Evolutionary conservation across 2,888 invertebrate species (phyloP).

Genomic region (Morpho helenor): DNA sequence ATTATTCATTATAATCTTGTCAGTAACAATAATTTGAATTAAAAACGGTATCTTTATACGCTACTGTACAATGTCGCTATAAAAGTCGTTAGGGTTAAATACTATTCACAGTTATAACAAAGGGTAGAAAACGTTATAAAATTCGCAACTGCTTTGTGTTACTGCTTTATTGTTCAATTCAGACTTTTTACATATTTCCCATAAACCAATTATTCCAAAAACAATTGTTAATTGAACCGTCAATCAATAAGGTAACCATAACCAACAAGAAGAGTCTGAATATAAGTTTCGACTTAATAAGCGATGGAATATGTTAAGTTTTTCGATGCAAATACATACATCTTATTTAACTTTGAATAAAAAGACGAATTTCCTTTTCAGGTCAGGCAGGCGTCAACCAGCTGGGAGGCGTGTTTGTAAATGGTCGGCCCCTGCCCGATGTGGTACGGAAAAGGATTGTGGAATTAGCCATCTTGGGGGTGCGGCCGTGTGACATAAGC

Average conservation of each 20-base stretch:
- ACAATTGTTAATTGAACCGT: background rate
- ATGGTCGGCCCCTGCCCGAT: conserved; percentile 97
- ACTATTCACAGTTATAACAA: too few relatives aligned
- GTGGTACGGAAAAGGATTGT: conserved; percentile 96
- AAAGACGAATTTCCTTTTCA: conserved; percentile 50
- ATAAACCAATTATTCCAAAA: too few relatives aligned
- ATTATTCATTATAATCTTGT: too few relatives aligned
- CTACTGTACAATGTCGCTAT: too few relatives aligned
- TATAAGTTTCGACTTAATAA: conserved; percentile 13
- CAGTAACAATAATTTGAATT: too few relatives aligned
- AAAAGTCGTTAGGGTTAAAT: too few relatives aligned
- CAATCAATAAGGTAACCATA: conserved; percentile 8
- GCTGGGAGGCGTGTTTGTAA: conserved; percentile 97
- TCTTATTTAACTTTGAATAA: conserved; percentile 11
- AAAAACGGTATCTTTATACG: too few relatives aligned
- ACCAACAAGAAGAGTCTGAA: conserved; percentile 4
- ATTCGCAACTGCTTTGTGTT: background rate
- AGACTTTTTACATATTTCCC: background rate
- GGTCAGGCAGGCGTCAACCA: conserved; percentile 99
- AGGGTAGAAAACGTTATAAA: background rate
- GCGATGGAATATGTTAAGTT: conserved; percentile 11
- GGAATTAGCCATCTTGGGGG: conserved; percentile 95
- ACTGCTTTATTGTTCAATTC: background rate
- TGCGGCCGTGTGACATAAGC: conserved; percentile 97
- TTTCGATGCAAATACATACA: conserved; percentile 11